Base-by-base conservation (phyloP, 2,888 invertebrate genomes). In the Xylophagus ater region DNA sequence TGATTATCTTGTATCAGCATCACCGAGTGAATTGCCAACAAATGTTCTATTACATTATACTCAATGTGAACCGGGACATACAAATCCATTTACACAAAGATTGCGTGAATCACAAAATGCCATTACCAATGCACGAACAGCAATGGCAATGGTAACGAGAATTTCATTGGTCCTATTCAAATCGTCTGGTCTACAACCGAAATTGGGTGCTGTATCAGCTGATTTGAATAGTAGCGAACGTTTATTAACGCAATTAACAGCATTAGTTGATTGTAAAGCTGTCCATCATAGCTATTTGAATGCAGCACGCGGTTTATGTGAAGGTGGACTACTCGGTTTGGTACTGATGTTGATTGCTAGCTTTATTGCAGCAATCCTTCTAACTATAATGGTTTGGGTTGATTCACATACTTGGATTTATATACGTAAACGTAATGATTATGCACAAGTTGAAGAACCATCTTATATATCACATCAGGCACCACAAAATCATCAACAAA, bases 391-490 rank as follows among this genome's bases (percentile, higher is more conserved):
- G 51, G 92, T 93, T 35, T 86, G 93, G 73, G 81, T 94, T 37
- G 90, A 93, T 59, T 93, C 92, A 4, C 92, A 93, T 57, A 90
- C 93, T 7, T 94, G 94, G 93, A 92, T 93, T 59, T 90, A 93
- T 59, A 90, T 93, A 49, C 78, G 89, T 56, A 89, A 67, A 81
- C 83, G 90, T 78, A 68, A 73, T 34, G 77, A 80, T 58, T 84
- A 82, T 54, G 77, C 79, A 43, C 85, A 84, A 60, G 81, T 81
- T 49, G 88, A 87, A 62, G 88, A 88, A 60, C 83, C 84, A 45
- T 87, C 69, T 59, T 56, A 60, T 44, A 62, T 59, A 40, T 62
- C 61, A 3, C 62, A 62, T 50, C 65, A 63, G 46, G 62, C 68
- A 48, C 56, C 68, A 52, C 61, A 61, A 49, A 69, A 69, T 49